Conservation (phyloP, 2,113 vertebrate species). For the Puntigrus tetrazona region DNA sequence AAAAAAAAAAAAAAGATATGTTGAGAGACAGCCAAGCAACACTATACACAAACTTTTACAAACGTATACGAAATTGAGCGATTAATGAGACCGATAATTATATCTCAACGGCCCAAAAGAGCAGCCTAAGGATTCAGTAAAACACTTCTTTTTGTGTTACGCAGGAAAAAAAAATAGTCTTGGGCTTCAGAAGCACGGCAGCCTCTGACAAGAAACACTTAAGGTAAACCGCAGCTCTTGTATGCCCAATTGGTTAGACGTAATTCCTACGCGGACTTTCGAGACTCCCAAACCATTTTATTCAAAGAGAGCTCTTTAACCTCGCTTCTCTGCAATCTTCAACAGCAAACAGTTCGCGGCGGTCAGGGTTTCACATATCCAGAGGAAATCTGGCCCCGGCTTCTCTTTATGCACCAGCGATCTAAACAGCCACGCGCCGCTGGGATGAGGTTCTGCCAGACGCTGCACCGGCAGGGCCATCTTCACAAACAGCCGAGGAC, state of each 20-base stretch:
- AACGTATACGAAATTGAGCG: background rate
- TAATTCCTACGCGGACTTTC: background rate
- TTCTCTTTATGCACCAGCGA: background rate
- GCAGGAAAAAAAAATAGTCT: background rate
- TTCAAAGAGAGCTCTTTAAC: conserved; percentile 21
- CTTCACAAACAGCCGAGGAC: background rate
- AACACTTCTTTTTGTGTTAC: background rate
- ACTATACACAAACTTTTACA: no score
- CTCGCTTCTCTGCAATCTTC: background rate
- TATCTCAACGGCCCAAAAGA: background rate
- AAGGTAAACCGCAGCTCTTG: background rate
- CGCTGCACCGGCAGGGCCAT: background rate
- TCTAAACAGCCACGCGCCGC: background rate
- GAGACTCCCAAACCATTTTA: background rate
- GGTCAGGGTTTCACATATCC: background rate
- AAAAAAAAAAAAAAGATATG: no score
- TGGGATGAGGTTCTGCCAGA: background rate
- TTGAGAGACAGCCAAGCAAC: no score
- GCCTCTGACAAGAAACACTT: background rate
- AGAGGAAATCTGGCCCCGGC: background rate
- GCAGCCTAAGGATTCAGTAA: background rate
- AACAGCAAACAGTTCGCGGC: background rate
- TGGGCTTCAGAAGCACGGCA: background rate
- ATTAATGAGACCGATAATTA: background rate
- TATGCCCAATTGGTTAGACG: background rate